phyloP scores from a whole-genome alignment of 2,797 vertebrate species.

The Gymnothorax reevesii region DNA sequence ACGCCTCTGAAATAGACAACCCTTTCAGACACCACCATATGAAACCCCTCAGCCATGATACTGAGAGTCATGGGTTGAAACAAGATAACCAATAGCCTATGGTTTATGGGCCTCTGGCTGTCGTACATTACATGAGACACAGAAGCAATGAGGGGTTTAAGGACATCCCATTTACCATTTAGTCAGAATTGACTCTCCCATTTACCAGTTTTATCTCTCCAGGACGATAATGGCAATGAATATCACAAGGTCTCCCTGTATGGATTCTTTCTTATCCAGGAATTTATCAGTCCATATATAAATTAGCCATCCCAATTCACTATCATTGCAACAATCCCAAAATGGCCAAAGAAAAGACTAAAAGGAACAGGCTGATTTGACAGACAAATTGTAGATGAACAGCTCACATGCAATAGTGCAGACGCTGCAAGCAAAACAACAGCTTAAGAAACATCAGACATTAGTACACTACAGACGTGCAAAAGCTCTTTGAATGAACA shows the following conservation, averaged over 20 bases:
- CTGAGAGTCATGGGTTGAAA: conserved; percentile 29
- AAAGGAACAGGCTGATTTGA: neutral
- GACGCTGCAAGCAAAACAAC: neutral
- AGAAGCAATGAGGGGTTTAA: conserved; percentile 18
- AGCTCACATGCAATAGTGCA: neutral
- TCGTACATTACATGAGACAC: conserved; percentile 27
- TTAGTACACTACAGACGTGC: neutral
- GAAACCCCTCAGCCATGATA: conserved; percentile 26
- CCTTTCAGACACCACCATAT: conserved; percentile 28
- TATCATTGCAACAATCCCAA: conserved; percentile 14
- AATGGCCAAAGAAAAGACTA: neutral
- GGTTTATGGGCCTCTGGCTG: conserved; percentile 21
- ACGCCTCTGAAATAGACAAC: conserved; percentile 19
- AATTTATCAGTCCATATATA: conserved; percentile 21
- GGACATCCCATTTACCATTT: conserved; percentile 12
- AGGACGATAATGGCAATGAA: conserved; percentile 20
- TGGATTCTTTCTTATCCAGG: conserved; percentile 22
- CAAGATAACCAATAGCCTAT: conserved; percentile 27
- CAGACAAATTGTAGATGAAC: neutral
- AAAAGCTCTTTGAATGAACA: too few species aligned
- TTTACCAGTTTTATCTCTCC: conserved; percentile 24
- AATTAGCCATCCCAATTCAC: conserved; percentile 14
- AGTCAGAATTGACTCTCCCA: conserved; percentile 7
- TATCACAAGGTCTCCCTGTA: neutral
- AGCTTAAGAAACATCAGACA: neutral